A percentile compares a stretch with the other conserved stretches of the same genome.
Conservation (phyloP, 2,797 vertebrate species). For the Cynopterus sphinx region DNA sequence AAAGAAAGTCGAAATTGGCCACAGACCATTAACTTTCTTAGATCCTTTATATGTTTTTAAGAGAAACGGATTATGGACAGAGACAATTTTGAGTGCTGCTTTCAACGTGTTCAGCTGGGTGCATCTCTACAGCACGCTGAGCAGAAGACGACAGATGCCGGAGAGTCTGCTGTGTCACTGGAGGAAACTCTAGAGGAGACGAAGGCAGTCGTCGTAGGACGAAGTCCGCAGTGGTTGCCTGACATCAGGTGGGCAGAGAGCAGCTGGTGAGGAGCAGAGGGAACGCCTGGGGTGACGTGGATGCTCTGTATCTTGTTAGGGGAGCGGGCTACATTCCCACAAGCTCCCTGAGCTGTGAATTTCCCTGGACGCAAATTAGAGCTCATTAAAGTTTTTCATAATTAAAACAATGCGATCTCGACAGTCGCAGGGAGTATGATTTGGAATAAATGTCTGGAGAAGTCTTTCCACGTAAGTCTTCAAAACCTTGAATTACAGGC, state of each 20-base stretch:
- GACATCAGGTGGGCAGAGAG: fast-evolving
- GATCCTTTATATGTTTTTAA: not conserved
- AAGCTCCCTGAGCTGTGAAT: not conserved
- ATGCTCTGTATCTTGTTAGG: not conserved
- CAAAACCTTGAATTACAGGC: not conserved
- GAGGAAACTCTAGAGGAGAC: not conserved
- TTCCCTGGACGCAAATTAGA: not conserved
- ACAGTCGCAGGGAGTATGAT: not conserved
- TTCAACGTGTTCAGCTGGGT: not conserved
- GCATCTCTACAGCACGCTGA: not conserved
- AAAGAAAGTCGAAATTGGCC: not conserved
- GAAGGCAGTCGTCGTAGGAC: not conserved
- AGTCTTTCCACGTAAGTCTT: not conserved
- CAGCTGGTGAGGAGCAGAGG: not conserved
- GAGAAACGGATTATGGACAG: not conserved
- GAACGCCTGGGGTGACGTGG: not conserved
- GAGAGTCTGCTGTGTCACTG: not conserved
- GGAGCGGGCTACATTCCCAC: not conserved
- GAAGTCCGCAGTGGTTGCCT: not conserved
- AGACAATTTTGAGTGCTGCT: not conserved
- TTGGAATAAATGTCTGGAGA: not conserved
- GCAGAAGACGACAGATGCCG: not conserved
- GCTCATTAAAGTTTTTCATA: not conserved
- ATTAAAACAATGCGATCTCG: not conserved
- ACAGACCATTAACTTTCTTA: not conserved